Evolutionary conservation across 2,888 invertebrate species (phyloP).

Genomic region (Dicycla oo): DNA sequence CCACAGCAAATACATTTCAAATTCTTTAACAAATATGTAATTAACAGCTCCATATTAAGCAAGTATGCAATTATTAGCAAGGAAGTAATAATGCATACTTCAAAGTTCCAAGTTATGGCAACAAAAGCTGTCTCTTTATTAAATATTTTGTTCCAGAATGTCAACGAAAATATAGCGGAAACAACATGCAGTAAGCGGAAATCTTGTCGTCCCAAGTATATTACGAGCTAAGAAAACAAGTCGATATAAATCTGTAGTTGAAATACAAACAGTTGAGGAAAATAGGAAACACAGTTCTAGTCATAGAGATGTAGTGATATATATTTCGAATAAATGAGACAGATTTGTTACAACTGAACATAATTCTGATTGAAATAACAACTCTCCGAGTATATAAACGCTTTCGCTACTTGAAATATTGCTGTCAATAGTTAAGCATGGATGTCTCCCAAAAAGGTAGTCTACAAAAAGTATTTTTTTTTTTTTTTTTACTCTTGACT

Average conservation of each 20-base stretch:
- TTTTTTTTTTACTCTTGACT: too few relatives aligned
- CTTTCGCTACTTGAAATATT: not conserved
- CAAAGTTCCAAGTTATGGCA: not conserved
- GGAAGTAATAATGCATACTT: constrained; percentile 12
- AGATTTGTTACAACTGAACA: not conserved
- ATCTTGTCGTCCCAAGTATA: constrained; percentile 7
- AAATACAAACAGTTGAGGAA: constrained; percentile 14
- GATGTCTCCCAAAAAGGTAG: not conserved
- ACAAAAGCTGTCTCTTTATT: constrained; percentile 32
- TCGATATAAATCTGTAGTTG: constrained; percentile 15
- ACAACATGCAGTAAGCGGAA: constrained; percentile 25
- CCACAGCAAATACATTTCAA: not conserved
- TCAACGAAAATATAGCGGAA: constrained; percentile 22
- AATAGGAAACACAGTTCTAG: not conserved
- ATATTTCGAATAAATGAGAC: not conserved
- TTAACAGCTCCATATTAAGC: not conserved
- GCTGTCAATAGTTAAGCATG: too few relatives aligned
- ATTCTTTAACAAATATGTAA: not conserved
- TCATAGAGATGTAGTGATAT: too few relatives aligned
- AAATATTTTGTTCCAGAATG: constrained; percentile 17
- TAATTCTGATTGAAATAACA: constrained; percentile 1
- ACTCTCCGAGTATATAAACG: not conserved
- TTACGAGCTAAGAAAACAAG: constrained; percentile 14
- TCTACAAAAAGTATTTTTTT: not conserved
- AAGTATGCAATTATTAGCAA: too few relatives aligned